phyloP scores from a whole-genome alignment of 2,888 invertebrate species.

The Dermolepida albohirtum region DNA sequence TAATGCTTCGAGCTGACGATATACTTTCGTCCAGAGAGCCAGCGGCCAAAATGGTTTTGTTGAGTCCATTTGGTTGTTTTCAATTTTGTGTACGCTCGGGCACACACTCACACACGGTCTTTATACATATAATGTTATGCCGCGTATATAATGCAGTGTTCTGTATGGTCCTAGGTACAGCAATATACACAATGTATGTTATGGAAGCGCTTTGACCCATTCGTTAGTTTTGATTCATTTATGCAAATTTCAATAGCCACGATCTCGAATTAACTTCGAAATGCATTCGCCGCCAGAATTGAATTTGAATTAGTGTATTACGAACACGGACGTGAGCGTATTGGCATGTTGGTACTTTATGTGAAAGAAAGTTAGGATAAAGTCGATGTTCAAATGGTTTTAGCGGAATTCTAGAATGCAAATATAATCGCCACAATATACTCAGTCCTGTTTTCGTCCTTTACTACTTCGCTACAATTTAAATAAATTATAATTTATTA shows the following conservation, averaged over 20 bases:
- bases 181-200: slow-evolving; percentile 27
- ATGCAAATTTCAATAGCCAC: slow-evolving; percentile 56
- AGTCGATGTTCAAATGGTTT: no score
- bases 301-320: slow-evolving; percentile 46
- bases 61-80: slow-evolving; percentile 5
- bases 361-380: no score
- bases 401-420: no score
- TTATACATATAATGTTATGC: slow-evolving; percentile 17
- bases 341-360: background rate
- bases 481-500: no score
- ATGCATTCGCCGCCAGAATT: slow-evolving; percentile 47
- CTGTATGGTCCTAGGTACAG: slow-evolving; percentile 13
- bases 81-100: slow-evolving; percentile 25
- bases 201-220: slow-evolving; percentile 55
- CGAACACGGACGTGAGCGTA: slow-evolving; percentile 15
- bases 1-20: background rate
- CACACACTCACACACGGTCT: background rate
- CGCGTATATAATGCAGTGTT: slow-evolving; percentile 27
- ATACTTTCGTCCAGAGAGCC: slow-evolving; percentile 3
- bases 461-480: no score
- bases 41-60: background rate
- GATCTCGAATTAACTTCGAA: slow-evolving; percentile 54
- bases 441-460: no score
- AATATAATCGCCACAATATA: no score
- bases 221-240: slow-evolving; percentile 54